phyloP scores from a whole-genome alignment of 2,797 vertebrate genomes.

The Sitta carolinensis region DNA sequence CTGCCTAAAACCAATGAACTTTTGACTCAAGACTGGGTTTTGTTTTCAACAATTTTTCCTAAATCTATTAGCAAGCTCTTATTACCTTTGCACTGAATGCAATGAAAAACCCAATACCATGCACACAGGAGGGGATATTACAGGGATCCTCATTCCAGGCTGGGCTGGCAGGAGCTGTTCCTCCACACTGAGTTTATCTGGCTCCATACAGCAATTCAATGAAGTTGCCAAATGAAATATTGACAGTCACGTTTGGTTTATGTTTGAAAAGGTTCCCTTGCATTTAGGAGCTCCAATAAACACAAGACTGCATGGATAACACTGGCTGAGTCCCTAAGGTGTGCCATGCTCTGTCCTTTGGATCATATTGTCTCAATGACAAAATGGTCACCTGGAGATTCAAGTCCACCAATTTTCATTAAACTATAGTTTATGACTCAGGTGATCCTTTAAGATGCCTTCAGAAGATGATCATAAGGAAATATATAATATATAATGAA shows the following conservation, averaged over 20 bases:
- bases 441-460: neutral
- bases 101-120: neutral
- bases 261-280: neutral
- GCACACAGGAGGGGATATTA: neutral
- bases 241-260: neutral
- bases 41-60: constrained; percentile 6
- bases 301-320: neutral
- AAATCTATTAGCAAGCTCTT: neutral
- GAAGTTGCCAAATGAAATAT: neutral
- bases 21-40: neutral
- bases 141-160: neutral
- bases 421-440: neutral
- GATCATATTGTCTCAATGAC: neutral
- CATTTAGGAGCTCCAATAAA: neutral
- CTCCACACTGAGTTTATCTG: neutral
- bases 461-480: neutral
- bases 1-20: neutral
- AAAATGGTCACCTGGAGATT: neutral
- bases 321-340: neutral
- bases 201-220: neutral
- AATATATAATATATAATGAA: neutral
- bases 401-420: neutral
- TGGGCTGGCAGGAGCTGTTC: neutral
- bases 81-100: neutral
- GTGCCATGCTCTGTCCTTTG: neutral